A percentile compares a stretch with the other conserved stretches of the same genome.
Conservation (phyloP, 2,113 vertebrate genomes). For the Scomber japonicus region DNA sequence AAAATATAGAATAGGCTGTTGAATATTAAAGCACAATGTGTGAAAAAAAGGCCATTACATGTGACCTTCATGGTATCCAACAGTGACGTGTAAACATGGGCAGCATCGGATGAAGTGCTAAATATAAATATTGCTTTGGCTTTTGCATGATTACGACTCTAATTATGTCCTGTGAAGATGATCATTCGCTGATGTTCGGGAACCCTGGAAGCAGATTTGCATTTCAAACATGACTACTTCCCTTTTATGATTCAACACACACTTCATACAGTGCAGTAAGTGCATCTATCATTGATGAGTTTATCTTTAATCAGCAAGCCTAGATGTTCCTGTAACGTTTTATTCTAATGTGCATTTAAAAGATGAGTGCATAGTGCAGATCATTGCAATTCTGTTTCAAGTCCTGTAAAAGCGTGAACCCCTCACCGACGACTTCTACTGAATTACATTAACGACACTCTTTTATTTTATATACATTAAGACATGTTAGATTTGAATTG, state of each 20-base stretch:
- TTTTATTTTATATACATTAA: constrained; percentile 71
- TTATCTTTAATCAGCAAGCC: constrained; percentile 35
- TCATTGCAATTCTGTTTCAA: constrained; percentile 45
- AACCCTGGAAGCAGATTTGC: constrained; percentile 17
- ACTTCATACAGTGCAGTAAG: constrained; percentile 30
- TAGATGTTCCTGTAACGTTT: constrained; percentile 24
- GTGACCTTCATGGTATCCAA: constrained; percentile 84
- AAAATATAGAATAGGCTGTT: constrained; percentile 74
- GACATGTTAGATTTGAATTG: constrained; percentile 69
- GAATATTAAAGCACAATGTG: constrained; percentile 79
- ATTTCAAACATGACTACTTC: constrained; percentile 5
- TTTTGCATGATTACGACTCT: constrained; percentile 43
- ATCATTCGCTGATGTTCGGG: not conserved
- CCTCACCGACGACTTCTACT: constrained; percentile 3
- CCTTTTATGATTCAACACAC: not conserved
- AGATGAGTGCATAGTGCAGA: constrained; percentile 67
- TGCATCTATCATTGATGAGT: constrained; percentile 33
- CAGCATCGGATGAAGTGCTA: constrained; percentile 58
- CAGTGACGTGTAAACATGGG: constrained; percentile 68
- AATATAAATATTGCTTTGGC: constrained; percentile 69
- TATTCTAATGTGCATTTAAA: constrained; percentile 23
- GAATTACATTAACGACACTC: constrained; percentile 13
- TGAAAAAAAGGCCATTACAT: constrained; percentile 74
- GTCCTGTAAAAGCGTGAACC: constrained; percentile 37
- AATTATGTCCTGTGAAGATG: constrained; percentile 16